Conservation (phyloP, 2,797 vertebrate genomes). For the Pitangus sulphuratus region DNA sequence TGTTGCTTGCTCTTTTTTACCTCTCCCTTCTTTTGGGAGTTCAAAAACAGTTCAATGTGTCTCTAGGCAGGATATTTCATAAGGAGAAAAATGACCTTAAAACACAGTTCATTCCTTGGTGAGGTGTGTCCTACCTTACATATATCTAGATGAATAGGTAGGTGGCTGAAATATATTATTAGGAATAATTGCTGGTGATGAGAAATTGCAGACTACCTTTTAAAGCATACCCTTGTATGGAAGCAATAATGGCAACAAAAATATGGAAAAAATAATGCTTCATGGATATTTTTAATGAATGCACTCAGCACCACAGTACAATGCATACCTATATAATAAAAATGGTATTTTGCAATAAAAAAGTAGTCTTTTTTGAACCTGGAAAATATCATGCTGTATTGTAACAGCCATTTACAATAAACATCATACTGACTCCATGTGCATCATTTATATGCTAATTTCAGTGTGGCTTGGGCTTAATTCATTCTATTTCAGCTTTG, state of each 20-base stretch:
- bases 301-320: neutral
- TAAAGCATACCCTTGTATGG: neutral
- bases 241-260: neutral
- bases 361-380: neutral
- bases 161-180: conserved; percentile 26
- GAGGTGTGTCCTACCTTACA: conserved; percentile 26
- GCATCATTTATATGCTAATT: neutral
- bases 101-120: conserved; percentile 7
- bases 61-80: neutral
- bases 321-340: neutral
- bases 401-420: neutral
- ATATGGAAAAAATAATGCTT: neutral
- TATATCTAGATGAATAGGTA: conserved; percentile 1
- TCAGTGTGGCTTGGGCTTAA: neutral
- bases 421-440: neutral
- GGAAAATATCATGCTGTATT: neutral
- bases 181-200: conserved; percentile 23
- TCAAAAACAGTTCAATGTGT: neutral
- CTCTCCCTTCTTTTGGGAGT: neutral
- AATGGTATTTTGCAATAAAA: neutral
- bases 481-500: neutral
- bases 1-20: neutral
- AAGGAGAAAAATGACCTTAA: neutral
- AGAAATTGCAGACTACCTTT: neutral
- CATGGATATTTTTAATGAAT: neutral